These are phyloP conservation scores for Vollenhovia emeryi DNA, from an alignment of 1,140 invertebrate genomes.

Conservation along the genomic window DNA sequence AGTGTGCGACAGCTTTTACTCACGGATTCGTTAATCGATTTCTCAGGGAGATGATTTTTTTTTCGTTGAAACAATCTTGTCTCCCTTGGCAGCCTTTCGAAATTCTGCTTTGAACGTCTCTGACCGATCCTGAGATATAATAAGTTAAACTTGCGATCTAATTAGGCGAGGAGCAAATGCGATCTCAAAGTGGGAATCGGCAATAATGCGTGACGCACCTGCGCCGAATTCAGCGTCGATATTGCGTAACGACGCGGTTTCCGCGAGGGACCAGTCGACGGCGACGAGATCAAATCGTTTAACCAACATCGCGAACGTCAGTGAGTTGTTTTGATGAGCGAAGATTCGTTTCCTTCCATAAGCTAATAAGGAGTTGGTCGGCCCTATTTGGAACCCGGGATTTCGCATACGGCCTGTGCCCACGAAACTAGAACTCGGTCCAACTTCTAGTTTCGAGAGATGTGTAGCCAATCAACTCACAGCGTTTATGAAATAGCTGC, in stretches of 20 bases:
- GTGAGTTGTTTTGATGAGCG: neutral
- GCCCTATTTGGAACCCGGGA: neutral
- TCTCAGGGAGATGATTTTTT: neutral
- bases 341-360: constrained; percentile 1
- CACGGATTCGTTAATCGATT: neutral
- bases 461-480: too few species aligned
- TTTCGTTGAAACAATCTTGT: neutral
- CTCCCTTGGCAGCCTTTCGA: neutral
- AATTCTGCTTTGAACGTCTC: neutral
- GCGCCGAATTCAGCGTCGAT: neutral
- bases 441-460: too few species aligned
- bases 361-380: neutral
- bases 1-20: neutral
- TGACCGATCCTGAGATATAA: neutral
- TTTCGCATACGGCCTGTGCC: neutral
- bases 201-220: neutral
- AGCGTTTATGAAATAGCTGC: too few species aligned
- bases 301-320: neutral
- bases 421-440: too few species aligned
- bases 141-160: neutral
- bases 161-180: neutral
- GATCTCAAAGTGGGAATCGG: neutral
- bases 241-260: neutral
- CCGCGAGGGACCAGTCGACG: neutral
- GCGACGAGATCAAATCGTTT: neutral